Evolutionary conservation across 2,113 vertebrate species (phyloP), one percentile per base, ranked within the genome.

Genomic region (Coregonus clupeaformis): DNA sequence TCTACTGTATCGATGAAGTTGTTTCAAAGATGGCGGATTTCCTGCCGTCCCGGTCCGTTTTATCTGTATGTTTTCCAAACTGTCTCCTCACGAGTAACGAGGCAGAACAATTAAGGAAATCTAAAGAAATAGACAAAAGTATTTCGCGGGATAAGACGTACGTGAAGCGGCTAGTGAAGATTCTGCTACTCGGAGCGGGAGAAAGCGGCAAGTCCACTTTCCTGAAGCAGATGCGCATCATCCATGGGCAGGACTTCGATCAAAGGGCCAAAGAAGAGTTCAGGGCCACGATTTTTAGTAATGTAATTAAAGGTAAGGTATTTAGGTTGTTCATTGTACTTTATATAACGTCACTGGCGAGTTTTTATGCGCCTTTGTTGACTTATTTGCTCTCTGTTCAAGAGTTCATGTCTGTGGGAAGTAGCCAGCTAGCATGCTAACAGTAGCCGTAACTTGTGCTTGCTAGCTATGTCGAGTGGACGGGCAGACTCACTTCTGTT

Each of bases 151-250:
- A 98, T 83, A 98, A 98, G 85, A 95, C 95, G 0, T 96, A 96
- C 73, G 95, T 97, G 30, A 97, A 96, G 80, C 90, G 96, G 79
- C 89, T 98, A 1, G 97, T 97, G 27, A 97, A 98, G 94, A 98
- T 97, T 87, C 86, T 98, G 66, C 87, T 98, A 72, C 94, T 98
- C 66, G 97, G 96, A 75, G 97, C 97, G 29, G 97, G 97, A 42
- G 97, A 98, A 89, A 98, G 97, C 93, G 97, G 97, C 92, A 98
- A 98, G 91, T 96, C 95, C 77, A 98, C 97, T 81, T 98, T 98
- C 93, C 94, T 98, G 75, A 98, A 98, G 91, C 97, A 98, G 94
- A 98, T 98, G 97, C 93, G 96, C 87, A 98, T 98, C 92, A 97
- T 98, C 86, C 96, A 98, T 67, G 97, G 97, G 16, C 92, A 95